Evolutionary conservation across 1,140 invertebrate genomes (phyloP).

Genomic region (Camponotus floridanus): DNA sequence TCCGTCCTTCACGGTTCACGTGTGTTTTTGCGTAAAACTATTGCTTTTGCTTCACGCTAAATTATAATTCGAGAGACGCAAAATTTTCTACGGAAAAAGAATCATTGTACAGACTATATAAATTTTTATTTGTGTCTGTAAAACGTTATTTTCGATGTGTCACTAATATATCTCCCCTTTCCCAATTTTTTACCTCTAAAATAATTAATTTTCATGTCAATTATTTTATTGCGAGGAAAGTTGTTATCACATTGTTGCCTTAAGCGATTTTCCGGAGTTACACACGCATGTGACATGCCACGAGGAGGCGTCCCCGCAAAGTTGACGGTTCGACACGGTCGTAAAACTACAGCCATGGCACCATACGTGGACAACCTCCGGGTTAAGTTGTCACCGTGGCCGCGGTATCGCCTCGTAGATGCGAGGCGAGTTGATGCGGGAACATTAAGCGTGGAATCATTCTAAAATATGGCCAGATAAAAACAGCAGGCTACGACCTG

Average conservation of each 20-base stretch:
- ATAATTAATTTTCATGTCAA: not conserved
- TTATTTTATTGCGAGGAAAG: not conserved
- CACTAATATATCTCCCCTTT: not conserved
- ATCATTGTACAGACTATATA: not conserved
- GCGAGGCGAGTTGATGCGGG: conserved; percentile 51
- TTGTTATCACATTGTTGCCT: conserved; percentile 18
- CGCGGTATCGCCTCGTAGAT: conserved; percentile 62
- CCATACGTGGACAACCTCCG: conserved; percentile 57
- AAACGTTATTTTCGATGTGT: not conserved
- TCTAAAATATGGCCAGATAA: conserved; percentile 85
- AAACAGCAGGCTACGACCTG: conserved; percentile 85
- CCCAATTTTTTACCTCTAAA: not conserved
- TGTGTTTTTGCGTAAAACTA: conserved; percentile 35
- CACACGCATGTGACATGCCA: not conserved
- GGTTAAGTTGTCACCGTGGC: conserved; percentile 79
- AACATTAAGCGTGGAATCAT: conserved; percentile 83
- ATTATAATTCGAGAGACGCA: conserved; percentile 29
- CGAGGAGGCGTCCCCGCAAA: not conserved
- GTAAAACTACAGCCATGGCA: conserved; percentile 59
- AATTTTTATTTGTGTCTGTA: not conserved
- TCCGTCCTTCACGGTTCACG: conserved; percentile 68
- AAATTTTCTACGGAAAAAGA: not conserved
- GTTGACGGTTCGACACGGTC: conserved; percentile 67
- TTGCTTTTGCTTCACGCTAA: conserved; percentile 14
- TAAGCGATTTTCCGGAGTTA: not conserved